Percentiles rank a stretch among this genome's conserved stretches.
phyloP scores from a whole-genome alignment of 2,797 vertebrate species.

The Antrozous pallidus region DNA sequence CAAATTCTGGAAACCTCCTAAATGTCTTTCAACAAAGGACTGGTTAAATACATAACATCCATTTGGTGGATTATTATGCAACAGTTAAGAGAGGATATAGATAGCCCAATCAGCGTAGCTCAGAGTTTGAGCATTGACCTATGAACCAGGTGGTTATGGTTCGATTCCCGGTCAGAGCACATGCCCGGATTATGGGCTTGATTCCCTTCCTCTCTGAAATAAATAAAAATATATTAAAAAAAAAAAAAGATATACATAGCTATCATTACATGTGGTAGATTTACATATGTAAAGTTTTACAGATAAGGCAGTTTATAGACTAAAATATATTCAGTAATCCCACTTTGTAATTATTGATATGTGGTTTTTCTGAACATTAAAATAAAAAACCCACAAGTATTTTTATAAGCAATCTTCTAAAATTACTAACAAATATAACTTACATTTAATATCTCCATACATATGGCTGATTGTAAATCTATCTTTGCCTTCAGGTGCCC shows the following conservation, averaged over 20 bases:
- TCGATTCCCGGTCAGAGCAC: too few relatives aligned
- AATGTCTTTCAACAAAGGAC: not conserved
- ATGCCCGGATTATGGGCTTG: too few relatives aligned
- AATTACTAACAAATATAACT: constrained; percentile 80
- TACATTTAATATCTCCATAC: constrained; percentile 98
- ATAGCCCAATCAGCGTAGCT: not conserved
- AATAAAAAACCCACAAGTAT: not conserved
- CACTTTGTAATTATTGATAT: constrained; percentile 18
- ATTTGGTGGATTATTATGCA: not conserved
- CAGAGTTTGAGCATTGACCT: too few relatives aligned
- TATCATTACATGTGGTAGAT: not conserved
- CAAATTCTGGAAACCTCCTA: not conserved
- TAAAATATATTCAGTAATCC: not conserved
- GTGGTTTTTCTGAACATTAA: not conserved
- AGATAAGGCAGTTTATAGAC: not conserved
- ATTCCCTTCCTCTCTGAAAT: too few relatives aligned
- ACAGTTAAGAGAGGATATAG: not conserved
- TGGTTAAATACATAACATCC: not conserved
- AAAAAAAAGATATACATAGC: not conserved
- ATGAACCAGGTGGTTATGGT: too few relatives aligned
- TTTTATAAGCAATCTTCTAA: not conserved
- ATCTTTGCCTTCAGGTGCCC: constrained; percentile 98
- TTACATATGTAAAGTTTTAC: not conserved
- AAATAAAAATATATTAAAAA: too few relatives aligned
- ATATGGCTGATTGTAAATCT: constrained; percentile 96